These are phyloP conservation scores for Brenthis ino DNA, from an alignment of 2,888 invertebrate species.

Conservation along the genomic window DNA sequence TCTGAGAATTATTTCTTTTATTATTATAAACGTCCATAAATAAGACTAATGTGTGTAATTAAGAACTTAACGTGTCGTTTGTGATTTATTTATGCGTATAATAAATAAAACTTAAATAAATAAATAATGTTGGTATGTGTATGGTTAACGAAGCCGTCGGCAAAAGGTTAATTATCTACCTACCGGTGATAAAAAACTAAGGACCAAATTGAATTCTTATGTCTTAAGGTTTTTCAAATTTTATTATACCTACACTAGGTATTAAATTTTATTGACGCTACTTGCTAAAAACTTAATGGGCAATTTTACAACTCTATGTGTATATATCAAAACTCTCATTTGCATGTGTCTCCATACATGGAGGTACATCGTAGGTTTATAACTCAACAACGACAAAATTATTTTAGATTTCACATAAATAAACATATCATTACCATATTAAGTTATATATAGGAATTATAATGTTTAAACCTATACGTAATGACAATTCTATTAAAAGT, in stretches of 20 bases:
- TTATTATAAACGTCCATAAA: constrained; percentile 36
- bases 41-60: constrained; percentile 39
- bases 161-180: constrained; percentile 39
- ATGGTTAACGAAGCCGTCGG: constrained; percentile 40
- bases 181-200: constrained; percentile 41
- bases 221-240: constrained; percentile 41
- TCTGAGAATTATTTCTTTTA: constrained; percentile 26
- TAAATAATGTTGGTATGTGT: constrained; percentile 31
- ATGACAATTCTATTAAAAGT: too few species aligned
- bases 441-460: background rate
- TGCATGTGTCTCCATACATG: constrained; percentile 29
- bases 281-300: constrained; percentile 45
- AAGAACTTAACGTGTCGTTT: constrained; percentile 38
- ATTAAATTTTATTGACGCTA: constrained; percentile 43
- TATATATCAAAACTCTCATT: constrained; percentile 40
- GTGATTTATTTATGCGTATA: constrained; percentile 39
- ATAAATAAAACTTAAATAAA: constrained; percentile 40
- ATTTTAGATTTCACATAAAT: background rate
- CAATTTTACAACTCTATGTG: constrained; percentile 36
- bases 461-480: too few species aligned
- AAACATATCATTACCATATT: background rate
- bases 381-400: background rate
- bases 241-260: constrained; percentile 42
- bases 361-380: background rate
- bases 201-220: constrained; percentile 45